A percentile compares a stretch with the other conserved stretches of the same genome.
Evolutionary conservation across 2,888 invertebrate species (phyloP).

Genomic region (Diloba caeruleocephala): DNA sequence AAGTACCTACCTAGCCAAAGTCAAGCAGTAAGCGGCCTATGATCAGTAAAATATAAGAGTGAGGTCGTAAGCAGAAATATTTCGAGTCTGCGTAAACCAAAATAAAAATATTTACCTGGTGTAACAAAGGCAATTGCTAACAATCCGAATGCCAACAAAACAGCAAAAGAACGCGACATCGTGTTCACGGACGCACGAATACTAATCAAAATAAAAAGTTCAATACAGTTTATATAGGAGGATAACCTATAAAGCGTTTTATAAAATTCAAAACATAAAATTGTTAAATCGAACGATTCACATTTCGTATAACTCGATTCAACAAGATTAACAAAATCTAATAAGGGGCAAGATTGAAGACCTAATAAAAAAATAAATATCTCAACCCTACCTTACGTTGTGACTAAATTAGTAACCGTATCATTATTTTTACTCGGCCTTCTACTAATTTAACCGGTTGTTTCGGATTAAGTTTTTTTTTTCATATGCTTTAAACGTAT

Average conservation of each 20-base stretch:
- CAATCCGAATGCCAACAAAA: slow-evolving; percentile 7
- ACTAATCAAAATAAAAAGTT: slow-evolving; percentile 10
- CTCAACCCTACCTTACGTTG: background rate
- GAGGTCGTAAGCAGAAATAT: no score
- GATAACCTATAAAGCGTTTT: background rate
- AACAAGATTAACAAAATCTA: no score
- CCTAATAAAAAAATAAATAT: background rate
- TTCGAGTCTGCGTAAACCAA: no score
- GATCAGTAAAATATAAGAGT: no score
- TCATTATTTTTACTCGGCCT: background rate
- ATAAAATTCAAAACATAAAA: no score
- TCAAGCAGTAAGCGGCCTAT: no score
- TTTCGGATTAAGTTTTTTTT: background rate
- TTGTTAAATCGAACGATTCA: no score
- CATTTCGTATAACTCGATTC: no score
- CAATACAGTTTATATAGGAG: background rate
- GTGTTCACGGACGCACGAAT: slow-evolving; percentile 1
- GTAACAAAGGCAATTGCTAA: slow-evolving; percentile 3
- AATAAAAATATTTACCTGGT: slow-evolving; percentile 13
- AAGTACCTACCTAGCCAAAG: no score
- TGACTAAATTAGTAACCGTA: background rate
- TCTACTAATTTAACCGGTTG: slow-evolving; percentile 12
- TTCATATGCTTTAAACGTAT: background rate
- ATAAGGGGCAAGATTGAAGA: background rate
- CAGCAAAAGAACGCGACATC: slow-evolving; percentile 4